A percentile compares a stretch with the other conserved stretches of the same genome.
Evolutionary conservation across 1,140 invertebrate species (phyloP).

Genomic region (Drosophila quadrilineata): DNA sequence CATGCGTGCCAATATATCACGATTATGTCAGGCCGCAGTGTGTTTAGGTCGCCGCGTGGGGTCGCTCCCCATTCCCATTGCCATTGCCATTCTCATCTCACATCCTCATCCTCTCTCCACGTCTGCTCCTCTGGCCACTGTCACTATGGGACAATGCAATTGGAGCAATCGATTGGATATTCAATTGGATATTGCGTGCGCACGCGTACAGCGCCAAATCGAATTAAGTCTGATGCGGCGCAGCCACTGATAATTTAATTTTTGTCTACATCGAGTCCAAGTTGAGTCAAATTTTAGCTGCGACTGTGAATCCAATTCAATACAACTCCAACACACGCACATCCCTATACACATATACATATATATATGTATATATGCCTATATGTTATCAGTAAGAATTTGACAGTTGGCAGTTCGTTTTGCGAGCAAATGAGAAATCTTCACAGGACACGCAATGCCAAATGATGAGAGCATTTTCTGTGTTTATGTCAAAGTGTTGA

Average conservation of each 20-base stretch:
- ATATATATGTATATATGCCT: too few relatives aligned
- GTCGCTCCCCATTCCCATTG: too few relatives aligned
- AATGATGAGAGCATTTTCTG: slow-evolving; percentile 7
- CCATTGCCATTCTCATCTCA: too few relatives aligned
- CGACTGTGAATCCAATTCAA: slow-evolving; percentile 55
- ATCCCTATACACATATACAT: too few relatives aligned
- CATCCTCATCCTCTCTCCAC: too few relatives aligned
- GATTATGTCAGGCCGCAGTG: slow-evolving; percentile 75
- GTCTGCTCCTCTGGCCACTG: too few relatives aligned
- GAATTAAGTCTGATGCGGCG: slow-evolving; percentile 74
- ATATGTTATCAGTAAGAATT: slow-evolving; percentile 64
- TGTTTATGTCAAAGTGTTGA: slow-evolving; percentile 60
- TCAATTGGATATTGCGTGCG: slow-evolving; percentile 68
- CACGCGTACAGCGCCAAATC: slow-evolving; percentile 76
- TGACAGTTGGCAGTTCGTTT: slow-evolving; percentile 78
- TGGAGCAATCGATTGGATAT: background rate
- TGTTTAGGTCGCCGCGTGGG: slow-evolving; percentile 63
- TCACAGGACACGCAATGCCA: slow-evolving; percentile 61
- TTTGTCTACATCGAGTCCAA: slow-evolving; percentile 10
- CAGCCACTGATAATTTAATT: slow-evolving; percentile 77
- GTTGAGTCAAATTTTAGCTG: background rate
- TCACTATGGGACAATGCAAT: background rate
- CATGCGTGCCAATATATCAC: slow-evolving; percentile 73
- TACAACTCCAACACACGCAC: slow-evolving; percentile 69
- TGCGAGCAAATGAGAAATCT: slow-evolving; percentile 70